Evolutionary conservation across 1,140 invertebrate species (phyloP).

Genomic region (Calephelis virginiensis): DNA sequence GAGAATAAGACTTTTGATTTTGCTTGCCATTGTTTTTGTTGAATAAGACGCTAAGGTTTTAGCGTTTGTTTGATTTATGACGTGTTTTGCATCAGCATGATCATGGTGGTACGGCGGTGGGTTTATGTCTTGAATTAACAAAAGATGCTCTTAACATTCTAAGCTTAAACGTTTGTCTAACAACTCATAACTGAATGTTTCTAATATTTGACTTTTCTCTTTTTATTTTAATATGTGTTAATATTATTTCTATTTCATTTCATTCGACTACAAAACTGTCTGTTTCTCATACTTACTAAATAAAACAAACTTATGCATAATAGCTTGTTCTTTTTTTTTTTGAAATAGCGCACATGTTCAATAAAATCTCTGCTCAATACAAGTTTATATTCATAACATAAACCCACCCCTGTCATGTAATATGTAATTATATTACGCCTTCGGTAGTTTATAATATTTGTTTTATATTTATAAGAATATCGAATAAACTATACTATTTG

Average conservation of each 20-base stretch:
- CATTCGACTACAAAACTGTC: not conserved
- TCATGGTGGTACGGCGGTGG: constrained; percentile 64
- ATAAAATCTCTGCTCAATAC: constrained; percentile 62
- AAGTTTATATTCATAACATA: constrained; percentile 45
- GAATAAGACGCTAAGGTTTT: constrained; percentile 23
- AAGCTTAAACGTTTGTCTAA: not conserved
- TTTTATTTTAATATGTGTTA: not conserved
- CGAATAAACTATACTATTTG: constrained; percentile 12
- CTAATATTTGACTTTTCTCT: not conserved
- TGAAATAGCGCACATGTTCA: constrained; percentile 23
- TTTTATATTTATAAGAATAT: constrained; percentile 32
- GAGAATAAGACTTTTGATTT: constrained; percentile 20
- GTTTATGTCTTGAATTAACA: constrained; percentile 68
- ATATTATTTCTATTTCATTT: not conserved
- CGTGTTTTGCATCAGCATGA: constrained; percentile 54
- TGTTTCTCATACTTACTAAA: constrained; percentile 15
- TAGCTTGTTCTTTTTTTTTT: not conserved
- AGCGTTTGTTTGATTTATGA: constrained; percentile 32
- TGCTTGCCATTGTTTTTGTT: constrained; percentile 34
- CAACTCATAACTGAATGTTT: not conserved
- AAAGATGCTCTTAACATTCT: constrained; percentile 25
- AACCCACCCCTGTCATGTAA: constrained; percentile 61
- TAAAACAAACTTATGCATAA: not conserved
- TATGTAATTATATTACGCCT: constrained; percentile 33
- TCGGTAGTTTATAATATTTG: constrained; percentile 37